Percentiles rank a stretch among this genome's conserved stretches.
phyloP scores from a whole-genome alignment of 2,113 vertebrate species.

The Oxyruncus cristatus region DNA sequence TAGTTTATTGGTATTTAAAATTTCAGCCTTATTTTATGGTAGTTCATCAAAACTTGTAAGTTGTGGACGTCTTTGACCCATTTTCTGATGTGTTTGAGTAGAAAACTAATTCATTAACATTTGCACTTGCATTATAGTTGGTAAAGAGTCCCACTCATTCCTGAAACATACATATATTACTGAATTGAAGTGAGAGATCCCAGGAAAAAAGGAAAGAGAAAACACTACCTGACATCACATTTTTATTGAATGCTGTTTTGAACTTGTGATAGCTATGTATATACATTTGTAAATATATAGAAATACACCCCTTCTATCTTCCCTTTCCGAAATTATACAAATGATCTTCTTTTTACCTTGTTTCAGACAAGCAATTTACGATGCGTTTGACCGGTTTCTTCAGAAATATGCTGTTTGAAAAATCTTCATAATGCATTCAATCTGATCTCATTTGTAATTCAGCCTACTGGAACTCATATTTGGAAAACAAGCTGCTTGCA shows the following conservation, averaged over 20 bases:
- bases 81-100: background rate
- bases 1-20: background rate
- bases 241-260: background rate
- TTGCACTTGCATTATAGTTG: background rate
- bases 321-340: background rate
- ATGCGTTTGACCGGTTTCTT: slow-evolving; percentile 90
- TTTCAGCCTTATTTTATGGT: background rate
- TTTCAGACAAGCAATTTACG: slow-evolving; percentile 91
- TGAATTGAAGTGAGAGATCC: background rate
- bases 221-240: background rate
- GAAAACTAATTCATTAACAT: background rate
- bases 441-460: background rate
- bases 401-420: slow-evolving; percentile 82
- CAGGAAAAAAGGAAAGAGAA: background rate
- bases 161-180: background rate
- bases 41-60: background rate
- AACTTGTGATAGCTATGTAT: background rate
- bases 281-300: background rate
- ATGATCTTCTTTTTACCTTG: background rate
- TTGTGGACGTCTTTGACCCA: background rate
- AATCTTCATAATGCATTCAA: background rate
- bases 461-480: background rate
- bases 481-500: slow-evolving; percentile 1
- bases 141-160: background rate
- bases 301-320: background rate